These are phyloP conservation scores for Eupsilia transversa DNA, from an alignment of 2,888 invertebrate species.

Conservation along the genomic window DNA sequence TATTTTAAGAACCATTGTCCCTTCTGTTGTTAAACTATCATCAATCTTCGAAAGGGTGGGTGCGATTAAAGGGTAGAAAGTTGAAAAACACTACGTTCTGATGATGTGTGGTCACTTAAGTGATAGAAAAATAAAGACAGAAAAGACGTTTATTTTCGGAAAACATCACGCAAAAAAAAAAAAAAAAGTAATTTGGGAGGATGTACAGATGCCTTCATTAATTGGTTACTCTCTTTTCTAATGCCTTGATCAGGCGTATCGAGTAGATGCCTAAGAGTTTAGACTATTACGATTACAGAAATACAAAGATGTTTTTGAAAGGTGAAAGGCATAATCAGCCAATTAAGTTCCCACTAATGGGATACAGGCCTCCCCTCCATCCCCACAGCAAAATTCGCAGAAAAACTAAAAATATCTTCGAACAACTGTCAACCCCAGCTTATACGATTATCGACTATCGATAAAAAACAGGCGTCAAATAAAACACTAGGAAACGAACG, in stretches of 20 bases:
- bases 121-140: no score
- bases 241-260: no score
- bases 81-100: not conserved
- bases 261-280: not conserved
- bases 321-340: not conserved
- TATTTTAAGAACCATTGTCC: conserved; percentile 12
- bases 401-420: not conserved
- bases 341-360: no score
- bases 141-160: no score
- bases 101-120: not conserved
- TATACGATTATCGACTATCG: not conserved
- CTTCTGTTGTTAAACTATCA: conserved; percentile 10
- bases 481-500: conserved; percentile 34
- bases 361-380: no score
- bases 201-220: no score
- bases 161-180: no score
- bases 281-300: not conserved
- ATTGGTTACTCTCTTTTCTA: no score
- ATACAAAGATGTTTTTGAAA: not conserved
- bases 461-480: conserved; percentile 12
- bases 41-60: not conserved
- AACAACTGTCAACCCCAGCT: not conserved
- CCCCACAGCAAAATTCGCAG: no score
- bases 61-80: not conserved
- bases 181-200: no score